Percentiles rank a stretch among this genome's conserved stretches.
Conservation (phyloP, 2,797 vertebrate species). For the Gorsachius magnificus region DNA sequence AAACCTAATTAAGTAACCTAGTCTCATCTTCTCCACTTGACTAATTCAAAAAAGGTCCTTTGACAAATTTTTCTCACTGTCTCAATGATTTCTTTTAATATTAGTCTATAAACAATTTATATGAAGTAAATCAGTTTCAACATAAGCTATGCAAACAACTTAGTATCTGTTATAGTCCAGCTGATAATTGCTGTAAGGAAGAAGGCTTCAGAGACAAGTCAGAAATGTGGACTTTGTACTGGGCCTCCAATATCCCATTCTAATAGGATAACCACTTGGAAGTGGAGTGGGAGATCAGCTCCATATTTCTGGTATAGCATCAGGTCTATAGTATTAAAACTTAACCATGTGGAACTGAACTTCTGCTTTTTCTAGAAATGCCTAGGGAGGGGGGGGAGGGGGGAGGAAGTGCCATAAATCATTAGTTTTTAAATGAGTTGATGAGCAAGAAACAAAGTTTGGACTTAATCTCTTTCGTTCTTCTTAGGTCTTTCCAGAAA, state of each 20-base stretch:
- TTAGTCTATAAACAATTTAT: not conserved
- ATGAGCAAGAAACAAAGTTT: not conserved
- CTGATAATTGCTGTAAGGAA: not conserved
- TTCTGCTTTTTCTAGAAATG: not conserved
- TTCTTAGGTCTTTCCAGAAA: not conserved
- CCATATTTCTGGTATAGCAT: not conserved
- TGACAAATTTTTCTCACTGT: not conserved
- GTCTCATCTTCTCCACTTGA: not conserved
- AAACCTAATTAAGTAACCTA: not conserved
- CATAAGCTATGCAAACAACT: not conserved
- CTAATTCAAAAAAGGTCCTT: not conserved
- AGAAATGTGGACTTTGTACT: not conserved
- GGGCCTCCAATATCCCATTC: not conserved
- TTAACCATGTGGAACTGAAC: not conserved
- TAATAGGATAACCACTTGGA: not conserved
- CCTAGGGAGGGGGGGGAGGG: too few species aligned
- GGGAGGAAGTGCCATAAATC: not conserved
- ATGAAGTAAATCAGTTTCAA: not conserved
- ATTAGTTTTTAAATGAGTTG: not conserved
- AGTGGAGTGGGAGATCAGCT: not conserved
- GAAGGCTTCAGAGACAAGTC: not conserved
- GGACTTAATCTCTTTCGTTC: not conserved
- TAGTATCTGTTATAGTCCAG: not conserved
- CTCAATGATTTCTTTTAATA: not conserved
- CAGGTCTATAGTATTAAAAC: not conserved